These are phyloP conservation scores for Dromius quadrimaculatus DNA, from an alignment of 2,888 invertebrate species.

Conservation along the genomic window DNA sequence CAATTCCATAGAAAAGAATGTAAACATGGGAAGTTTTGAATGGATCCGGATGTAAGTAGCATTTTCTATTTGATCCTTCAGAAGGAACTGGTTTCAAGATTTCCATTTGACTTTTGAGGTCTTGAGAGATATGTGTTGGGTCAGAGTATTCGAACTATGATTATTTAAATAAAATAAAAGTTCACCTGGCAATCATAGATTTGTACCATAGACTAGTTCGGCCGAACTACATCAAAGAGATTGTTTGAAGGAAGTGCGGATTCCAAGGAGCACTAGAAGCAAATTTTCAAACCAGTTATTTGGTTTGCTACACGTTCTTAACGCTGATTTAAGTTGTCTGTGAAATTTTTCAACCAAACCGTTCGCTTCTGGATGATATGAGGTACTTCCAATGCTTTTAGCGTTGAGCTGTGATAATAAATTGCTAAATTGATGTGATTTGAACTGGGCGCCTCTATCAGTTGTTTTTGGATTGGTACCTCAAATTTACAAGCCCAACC, in stretches of 20 bases:
- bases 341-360: conserved; percentile 4
- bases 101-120: not conserved
- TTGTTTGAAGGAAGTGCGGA: not conserved
- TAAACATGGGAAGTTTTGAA: not conserved
- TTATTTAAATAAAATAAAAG: not conserved
- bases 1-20: not conserved
- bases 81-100: not conserved
- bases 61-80: not conserved
- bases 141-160: not conserved
- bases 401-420: conserved; percentile 21
- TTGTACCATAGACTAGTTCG: conserved; percentile 17
- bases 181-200: conserved; percentile 12
- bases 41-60: not conserved
- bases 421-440: conserved; percentile 54
- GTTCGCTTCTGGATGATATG: conserved; percentile 11
- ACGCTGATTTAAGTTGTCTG: not conserved
- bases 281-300: not conserved
- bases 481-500: conserved; percentile 54
- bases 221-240: not conserved
- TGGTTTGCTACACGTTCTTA: too few relatives aligned
- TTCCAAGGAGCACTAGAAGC: not conserved
- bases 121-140: not conserved
- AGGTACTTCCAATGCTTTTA: not conserved
- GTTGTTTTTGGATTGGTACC: conserved; percentile 53
- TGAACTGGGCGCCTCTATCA: conserved; percentile 56